Evolutionary conservation across 2,888 invertebrate genomes (phyloP).

Genomic region (Rhorus exstirpatorius): DNA sequence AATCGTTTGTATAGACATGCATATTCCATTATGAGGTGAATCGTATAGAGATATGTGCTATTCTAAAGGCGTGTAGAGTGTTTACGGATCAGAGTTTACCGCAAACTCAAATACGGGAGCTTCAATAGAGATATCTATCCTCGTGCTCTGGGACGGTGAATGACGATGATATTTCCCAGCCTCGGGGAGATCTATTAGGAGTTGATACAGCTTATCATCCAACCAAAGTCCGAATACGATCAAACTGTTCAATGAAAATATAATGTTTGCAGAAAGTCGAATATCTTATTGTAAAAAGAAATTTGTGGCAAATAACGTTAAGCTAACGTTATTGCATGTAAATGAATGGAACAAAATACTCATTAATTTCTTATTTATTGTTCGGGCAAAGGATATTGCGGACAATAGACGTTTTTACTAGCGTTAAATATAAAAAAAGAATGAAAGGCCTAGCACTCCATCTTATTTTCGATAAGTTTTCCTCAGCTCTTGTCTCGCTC

Average conservation of each 20-base stretch:
- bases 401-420: no score
- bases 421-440: no score
- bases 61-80: conserved; percentile 2
- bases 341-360: no score
- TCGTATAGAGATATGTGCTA: background rate
- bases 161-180: background rate
- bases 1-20: background rate
- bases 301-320: no score
- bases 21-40: background rate
- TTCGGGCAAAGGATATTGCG: no score
- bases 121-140: conserved; percentile 1
- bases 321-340: no score
- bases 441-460: no score
- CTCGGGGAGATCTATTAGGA: background rate
- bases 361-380: no score
- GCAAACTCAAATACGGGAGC: conserved; percentile 6
- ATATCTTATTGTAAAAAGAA: no score
- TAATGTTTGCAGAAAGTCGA: no score
- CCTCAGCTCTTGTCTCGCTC: no score
- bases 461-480: no score
- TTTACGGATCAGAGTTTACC: conserved; percentile 1
- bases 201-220: background rate
- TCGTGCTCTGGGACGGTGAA: background rate
- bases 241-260: background rate
- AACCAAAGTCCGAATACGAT: background rate